Evolutionary conservation across 2,113 vertebrate genomes (phyloP).

Genomic region (Phycodurus eques): DNA sequence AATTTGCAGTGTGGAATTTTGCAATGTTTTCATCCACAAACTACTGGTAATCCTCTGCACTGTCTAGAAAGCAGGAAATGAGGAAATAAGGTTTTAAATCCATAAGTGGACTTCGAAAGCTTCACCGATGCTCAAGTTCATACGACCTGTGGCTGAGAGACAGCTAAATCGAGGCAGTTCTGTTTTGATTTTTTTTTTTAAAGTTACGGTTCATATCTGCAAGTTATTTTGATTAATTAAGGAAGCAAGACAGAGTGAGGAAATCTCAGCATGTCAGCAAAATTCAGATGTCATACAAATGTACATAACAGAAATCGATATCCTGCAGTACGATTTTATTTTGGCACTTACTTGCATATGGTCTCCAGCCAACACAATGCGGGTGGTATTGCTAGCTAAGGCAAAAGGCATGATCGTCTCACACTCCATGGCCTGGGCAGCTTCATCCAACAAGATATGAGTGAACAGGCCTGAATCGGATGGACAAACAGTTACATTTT

Average conservation of each 20-base stretch:
- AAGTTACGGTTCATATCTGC: not conserved
- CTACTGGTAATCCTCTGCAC: slow-evolving; percentile 29
- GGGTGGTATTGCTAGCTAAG: slow-evolving; percentile 87
- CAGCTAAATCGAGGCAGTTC: not conserved
- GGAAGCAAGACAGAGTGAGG: not conserved
- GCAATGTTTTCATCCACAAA: slow-evolving; percentile 10
- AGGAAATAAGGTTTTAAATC: slow-evolving; percentile 31
- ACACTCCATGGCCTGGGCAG: slow-evolving; percentile 98
- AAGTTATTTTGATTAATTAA: not conserved
- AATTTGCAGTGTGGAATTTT: slow-evolving; percentile 14
- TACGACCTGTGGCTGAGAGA: slow-evolving; percentile 21
- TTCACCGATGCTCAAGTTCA: slow-evolving; percentile 23
- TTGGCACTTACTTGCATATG: slow-evolving; percentile 89
- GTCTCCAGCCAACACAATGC: slow-evolving; percentile 95
- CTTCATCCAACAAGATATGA: slow-evolving; percentile 97
- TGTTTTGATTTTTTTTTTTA: slow-evolving; percentile 23
- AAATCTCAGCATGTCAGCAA: not conserved
- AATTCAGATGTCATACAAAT: not conserved
- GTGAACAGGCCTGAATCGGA: slow-evolving; percentile 85
- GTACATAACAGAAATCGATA: not conserved
- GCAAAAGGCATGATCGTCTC: slow-evolving; percentile 99
- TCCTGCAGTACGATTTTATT: not conserved
- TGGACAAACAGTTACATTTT: not conserved
- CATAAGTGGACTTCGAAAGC: slow-evolving; percentile 23
- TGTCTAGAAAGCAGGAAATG: slow-evolving; percentile 19